phyloP scores from a whole-genome alignment of 2,113 vertebrate genomes.

The Climacteris rufus region DNA sequence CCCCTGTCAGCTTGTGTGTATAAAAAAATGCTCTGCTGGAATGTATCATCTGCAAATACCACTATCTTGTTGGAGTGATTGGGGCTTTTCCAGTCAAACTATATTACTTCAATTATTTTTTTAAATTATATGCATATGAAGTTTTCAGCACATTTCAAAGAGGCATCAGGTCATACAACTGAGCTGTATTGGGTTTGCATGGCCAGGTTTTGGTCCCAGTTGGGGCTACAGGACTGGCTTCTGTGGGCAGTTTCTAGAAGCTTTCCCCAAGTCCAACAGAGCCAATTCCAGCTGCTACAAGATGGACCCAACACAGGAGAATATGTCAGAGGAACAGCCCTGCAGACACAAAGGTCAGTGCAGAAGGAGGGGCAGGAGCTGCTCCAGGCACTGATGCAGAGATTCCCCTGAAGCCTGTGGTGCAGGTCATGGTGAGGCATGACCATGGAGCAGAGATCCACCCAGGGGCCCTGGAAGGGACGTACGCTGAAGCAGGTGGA shows the following conservation, averaged over 20 bases:
- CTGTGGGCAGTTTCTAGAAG: background rate
- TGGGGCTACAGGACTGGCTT: background rate
- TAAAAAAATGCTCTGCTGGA: slow-evolving; percentile 25
- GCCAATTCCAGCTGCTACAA: background rate
- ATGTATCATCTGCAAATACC: background rate
- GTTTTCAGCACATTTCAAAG: background rate
- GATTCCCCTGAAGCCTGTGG: background rate
- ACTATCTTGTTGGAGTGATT: background rate
- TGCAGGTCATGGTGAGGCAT: background rate
- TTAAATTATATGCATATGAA: background rate
- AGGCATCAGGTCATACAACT: background rate
- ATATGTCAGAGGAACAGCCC: background rate
- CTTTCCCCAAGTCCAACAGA: background rate
- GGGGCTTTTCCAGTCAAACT: background rate
- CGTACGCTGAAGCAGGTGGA: background rate
- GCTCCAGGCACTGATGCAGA: background rate
- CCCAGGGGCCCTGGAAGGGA: background rate
- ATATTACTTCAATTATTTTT: background rate
- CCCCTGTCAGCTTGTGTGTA: background rate
- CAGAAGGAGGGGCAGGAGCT: background rate
- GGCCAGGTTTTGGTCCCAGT: background rate
- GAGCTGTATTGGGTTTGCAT: background rate
- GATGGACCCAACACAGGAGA: background rate
- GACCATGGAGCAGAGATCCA: background rate
- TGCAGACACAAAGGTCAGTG: background rate